These are phyloP conservation scores for Rhingia rostrata DNA, from an alignment of 2,888 invertebrate genomes.

Conservation along the genomic window DNA sequence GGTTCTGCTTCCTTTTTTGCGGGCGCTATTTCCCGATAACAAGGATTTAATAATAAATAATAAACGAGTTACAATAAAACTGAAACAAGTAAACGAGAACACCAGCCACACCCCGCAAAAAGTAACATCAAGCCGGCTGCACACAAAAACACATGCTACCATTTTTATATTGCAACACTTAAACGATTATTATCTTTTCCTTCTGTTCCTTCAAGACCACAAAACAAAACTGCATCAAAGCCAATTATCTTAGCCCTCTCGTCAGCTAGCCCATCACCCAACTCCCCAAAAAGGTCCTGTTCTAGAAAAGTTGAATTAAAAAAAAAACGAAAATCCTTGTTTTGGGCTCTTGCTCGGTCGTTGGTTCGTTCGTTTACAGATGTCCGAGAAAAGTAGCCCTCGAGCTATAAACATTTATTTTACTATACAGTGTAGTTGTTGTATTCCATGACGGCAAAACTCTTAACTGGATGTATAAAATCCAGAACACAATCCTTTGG, in stretches of 20 bases:
- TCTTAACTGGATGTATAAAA: conserved; percentile 36
- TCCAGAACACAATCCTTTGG: conserved; percentile 62
- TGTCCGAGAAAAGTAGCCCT: conserved; percentile 70
- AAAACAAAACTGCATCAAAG: conserved; percentile 71
- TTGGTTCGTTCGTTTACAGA: conserved; percentile 60
- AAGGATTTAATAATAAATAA: conserved; percentile 71
- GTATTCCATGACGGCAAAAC: conserved; percentile 43
- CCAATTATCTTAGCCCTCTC: conserved; percentile 60
- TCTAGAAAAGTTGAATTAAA: conserved; percentile 34
- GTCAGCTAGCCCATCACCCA: neutral
- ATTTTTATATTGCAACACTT: conserved; percentile 71
- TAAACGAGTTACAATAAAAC: neutral
- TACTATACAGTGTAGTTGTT: conserved; percentile 6
- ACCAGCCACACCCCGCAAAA: conserved; percentile 28
- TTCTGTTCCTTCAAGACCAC: conserved; percentile 48
- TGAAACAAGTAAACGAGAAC: conserved; percentile 11
- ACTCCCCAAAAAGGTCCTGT: neutral
- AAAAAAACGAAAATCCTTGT: conserved; percentile 27
- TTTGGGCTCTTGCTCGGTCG: conserved; percentile 48
- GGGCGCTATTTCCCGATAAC: conserved; percentile 43
- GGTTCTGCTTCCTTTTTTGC: conserved; percentile 17
- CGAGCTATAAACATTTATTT: conserved; percentile 67
- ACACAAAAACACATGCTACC: conserved; percentile 53
- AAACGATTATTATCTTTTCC: conserved; percentile 70
- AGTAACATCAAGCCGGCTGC: neutral